A percentile compares a stretch with the other conserved stretches of the same genome.
phyloP scores from a whole-genome alignment of 2,797 vertebrate genomes.

The Anisognathus igniventris region DNA sequence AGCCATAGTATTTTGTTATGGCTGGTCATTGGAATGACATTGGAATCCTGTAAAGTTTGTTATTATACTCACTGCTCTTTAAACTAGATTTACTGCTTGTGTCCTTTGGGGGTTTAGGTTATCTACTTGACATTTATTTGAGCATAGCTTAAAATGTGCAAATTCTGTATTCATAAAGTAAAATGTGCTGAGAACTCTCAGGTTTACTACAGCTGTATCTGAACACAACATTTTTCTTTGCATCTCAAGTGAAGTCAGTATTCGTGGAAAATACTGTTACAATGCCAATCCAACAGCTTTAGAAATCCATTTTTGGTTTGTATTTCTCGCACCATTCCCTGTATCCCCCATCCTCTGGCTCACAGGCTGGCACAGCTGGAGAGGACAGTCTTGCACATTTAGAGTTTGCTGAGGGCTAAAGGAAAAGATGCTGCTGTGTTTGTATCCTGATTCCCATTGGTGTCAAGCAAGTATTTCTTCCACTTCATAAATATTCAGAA shows the following conservation, averaged over 20 bases:
- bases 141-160: background rate
- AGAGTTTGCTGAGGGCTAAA: background rate
- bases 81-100: background rate
- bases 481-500: constrained; percentile 2
- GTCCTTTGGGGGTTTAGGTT: background rate
- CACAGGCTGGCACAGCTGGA: background rate
- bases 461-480: background rate
- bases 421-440: background rate
- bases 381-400: background rate
- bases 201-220: background rate
- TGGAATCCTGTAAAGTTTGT: background rate
- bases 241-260: background rate
- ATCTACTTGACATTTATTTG: background rate
- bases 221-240: background rate
- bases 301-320: background rate
- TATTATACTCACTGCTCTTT: background rate
- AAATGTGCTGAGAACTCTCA: background rate
- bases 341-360: background rate
- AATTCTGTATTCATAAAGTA: background rate
- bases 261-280: background rate
- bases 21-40: background rate
- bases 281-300: background rate
- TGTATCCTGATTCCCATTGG: background rate
- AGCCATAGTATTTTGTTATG: background rate
- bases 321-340: background rate